A percentile compares a stretch with the other conserved stretches of the same genome.
Conservation (phyloP, 2,888 invertebrate species). For the Drymonia ruficornis region DNA sequence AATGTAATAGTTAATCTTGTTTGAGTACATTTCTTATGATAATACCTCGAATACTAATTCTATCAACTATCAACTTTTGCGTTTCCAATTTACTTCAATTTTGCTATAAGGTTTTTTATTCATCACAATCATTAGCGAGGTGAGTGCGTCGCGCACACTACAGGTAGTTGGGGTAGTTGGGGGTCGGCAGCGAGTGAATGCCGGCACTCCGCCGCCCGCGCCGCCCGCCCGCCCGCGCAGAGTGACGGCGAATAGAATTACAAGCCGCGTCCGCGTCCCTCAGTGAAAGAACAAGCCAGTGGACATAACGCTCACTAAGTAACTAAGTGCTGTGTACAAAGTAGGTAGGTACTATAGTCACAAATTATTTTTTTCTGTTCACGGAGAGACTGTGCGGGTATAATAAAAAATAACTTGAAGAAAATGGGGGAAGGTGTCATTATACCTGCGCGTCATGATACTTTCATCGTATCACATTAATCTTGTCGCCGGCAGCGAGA, state of each 20-base stretch:
- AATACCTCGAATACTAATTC: too few species aligned
- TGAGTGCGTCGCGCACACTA: slow-evolving; percentile 12
- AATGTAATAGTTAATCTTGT: too few species aligned
- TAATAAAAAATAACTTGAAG: too few species aligned
- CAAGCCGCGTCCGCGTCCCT: slow-evolving; percentile 4
- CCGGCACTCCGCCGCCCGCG: slow-evolving; percentile 6
- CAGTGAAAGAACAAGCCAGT: neutral
- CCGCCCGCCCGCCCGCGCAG: slow-evolving; percentile 4
- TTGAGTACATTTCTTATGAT: too few species aligned
- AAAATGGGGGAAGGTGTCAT: too few species aligned
- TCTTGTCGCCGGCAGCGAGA: neutral
- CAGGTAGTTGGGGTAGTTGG: slow-evolving; percentile 13
- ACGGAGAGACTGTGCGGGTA: too few species aligned
- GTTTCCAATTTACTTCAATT: too few species aligned
- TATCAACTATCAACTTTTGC: too few species aligned
- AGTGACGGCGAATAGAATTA: slow-evolving; percentile 18
- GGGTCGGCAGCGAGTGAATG: slow-evolving; percentile 9
- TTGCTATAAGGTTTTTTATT: too few species aligned
- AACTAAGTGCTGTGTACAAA: neutral
- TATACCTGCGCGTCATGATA: too few species aligned
- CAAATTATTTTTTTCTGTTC: too few species aligned
- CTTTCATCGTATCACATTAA: too few species aligned
- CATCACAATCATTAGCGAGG: slow-evolving; percentile 14
- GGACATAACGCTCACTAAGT: neutral
- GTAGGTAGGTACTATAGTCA: neutral